Percentiles rank a stretch among this genome's conserved stretches.
Evolutionary conservation across 2,888 invertebrate species (phyloP).

Genomic region (Cosmia pyralina): DNA sequence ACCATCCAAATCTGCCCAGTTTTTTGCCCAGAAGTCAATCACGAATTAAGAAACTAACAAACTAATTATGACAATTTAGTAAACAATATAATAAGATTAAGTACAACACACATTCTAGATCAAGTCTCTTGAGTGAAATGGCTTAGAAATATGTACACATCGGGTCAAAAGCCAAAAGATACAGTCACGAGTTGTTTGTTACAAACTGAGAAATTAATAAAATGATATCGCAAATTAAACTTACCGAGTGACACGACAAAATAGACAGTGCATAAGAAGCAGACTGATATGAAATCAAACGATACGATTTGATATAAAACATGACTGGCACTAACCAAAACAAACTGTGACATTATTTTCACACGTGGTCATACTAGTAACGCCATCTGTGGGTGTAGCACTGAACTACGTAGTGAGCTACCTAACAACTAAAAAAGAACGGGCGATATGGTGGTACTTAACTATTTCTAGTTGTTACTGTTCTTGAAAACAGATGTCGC

Average conservation of each 20-base stretch:
- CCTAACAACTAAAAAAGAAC: not conserved
- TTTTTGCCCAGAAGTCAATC: not conserved
- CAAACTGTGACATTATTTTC: slow-evolving; percentile 29
- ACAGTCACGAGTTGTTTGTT: slow-evolving; percentile 11
- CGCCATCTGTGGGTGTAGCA: slow-evolving; percentile 47
- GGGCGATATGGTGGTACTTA: too few relatives aligned
- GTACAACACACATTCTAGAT: not conserved
- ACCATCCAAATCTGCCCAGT: not conserved
- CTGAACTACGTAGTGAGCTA: slow-evolving; percentile 3
- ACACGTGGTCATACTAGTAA: slow-evolving; percentile 43
- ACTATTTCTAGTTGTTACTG: not conserved
- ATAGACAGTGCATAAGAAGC: slow-evolving; percentile 38
- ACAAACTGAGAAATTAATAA: slow-evolving; percentile 2
- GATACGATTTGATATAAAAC: slow-evolving; percentile 47
- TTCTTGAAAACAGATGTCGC: slow-evolving; percentile 36
- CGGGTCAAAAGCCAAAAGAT: slow-evolving; percentile 44
- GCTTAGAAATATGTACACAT: slow-evolving; percentile 9
- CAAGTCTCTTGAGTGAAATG: not conserved
- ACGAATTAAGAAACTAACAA: not conserved
- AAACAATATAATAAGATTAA: not conserved
- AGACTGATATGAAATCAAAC: slow-evolving; percentile 50
- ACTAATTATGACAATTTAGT: not conserved
- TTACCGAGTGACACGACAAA: slow-evolving; percentile 50
- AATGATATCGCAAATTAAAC: slow-evolving; percentile 36
- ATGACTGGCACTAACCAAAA: slow-evolving; percentile 52